Conservation (phyloP, 2,888 invertebrate genomes). For the Eulithis prunata region DNA sequence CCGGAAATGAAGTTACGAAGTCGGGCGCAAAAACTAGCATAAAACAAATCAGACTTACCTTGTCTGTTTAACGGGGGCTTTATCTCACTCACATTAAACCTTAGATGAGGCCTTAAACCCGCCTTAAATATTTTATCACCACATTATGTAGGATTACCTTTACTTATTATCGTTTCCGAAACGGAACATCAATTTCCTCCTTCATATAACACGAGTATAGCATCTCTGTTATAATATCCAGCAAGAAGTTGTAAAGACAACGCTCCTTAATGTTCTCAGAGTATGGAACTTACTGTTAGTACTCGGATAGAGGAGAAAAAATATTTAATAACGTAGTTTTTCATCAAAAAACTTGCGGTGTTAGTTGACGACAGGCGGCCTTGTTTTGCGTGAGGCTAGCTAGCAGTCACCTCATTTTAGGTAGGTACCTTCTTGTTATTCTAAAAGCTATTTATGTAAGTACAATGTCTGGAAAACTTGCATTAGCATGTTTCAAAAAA, state of each 20-base stretch:
- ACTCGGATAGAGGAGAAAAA: neutral
- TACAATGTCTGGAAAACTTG: too few species aligned
- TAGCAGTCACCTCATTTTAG: too few species aligned
- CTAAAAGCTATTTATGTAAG: too few species aligned
- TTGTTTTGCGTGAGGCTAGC: too few species aligned
- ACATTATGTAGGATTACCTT: slow-evolving; percentile 17
- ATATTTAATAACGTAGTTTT: neutral
- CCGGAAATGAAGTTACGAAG: too few species aligned
- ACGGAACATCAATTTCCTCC: slow-evolving; percentile 17
- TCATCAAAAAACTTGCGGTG: too few species aligned
- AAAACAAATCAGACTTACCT: neutral
- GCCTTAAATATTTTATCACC: slow-evolving; percentile 19
- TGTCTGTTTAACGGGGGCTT: neutral
- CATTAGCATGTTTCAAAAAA: too few species aligned
- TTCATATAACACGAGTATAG: slow-evolving; percentile 22
- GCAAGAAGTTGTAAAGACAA: slow-evolving; percentile 45
- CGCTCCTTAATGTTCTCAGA: slow-evolving; percentile 27
- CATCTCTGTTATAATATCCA: slow-evolving; percentile 32
- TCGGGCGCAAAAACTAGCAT: neutral
- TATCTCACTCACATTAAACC: slow-evolving; percentile 14
- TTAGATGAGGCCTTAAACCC: slow-evolving; percentile 2
- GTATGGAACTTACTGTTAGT: neutral
- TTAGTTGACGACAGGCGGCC: too few species aligned
- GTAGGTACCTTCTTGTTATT: too few species aligned
- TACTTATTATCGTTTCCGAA: slow-evolving; percentile 15